phyloP scores from a whole-genome alignment of 2,797 vertebrate genomes.

The Sebastes oblongus region DNA sequence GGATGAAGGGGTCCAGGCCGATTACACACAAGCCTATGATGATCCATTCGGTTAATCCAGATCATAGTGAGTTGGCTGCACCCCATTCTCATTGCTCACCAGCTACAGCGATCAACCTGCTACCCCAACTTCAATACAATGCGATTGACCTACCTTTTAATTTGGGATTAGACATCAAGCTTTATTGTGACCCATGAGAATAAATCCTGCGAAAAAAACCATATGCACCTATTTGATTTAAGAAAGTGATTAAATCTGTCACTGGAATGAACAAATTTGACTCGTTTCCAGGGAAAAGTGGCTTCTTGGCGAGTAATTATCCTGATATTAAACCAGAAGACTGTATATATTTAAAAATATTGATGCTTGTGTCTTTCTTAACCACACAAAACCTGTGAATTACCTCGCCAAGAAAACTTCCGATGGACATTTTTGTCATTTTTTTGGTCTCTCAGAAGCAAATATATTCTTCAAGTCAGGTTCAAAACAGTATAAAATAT shows the following conservation, averaged over 20 bases:
- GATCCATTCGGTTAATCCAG: constrained; percentile 58
- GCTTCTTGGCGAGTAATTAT: neutral
- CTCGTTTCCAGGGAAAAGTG: neutral
- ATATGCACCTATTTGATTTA: neutral
- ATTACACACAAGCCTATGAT: constrained; percentile 35
- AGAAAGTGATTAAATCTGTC: neutral
- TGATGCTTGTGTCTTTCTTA: neutral
- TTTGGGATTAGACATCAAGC: constrained; percentile 20
- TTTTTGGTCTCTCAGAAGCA: too few relatives aligned
- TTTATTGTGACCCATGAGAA: neutral
- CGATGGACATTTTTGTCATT: neutral
- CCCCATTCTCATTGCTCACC: neutral
- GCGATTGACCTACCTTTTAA: constrained; percentile 46
- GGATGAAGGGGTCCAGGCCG: constrained; percentile 42
- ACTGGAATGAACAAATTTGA: neutral
- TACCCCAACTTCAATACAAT: constrained; percentile 4
- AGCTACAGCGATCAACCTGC: neutral
- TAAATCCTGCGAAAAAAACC: neutral
- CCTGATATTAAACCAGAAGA: neutral
- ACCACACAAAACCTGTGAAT: neutral
- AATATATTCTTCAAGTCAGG: neutral
- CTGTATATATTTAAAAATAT: neutral
- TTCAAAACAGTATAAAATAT: neutral
- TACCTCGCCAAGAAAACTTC: neutral
- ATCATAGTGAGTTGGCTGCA: constrained; percentile 36